A percentile compares a stretch with the other conserved stretches of the same genome.
Evolutionary conservation across 30 jellyfish, hydroid and myxozoan genomes (phyloP).

Genomic region (Pelagia noctiluca): DNA sequence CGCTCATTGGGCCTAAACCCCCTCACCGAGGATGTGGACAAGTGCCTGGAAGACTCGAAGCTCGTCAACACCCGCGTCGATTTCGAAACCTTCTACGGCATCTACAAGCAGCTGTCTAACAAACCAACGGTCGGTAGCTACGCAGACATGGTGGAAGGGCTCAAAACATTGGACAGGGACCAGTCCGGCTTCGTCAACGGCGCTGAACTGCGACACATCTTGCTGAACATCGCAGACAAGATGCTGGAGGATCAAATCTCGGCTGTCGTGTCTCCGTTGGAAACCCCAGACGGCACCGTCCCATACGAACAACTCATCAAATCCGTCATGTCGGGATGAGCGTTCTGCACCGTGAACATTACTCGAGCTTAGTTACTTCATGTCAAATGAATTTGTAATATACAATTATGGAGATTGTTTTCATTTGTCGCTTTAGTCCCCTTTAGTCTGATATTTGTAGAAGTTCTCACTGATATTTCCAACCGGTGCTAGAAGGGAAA

Average conservation of each 20-base stretch:
- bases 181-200: constrained; percentile 72
- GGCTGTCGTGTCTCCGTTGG: constrained; percentile 64
- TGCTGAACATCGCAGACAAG: constrained; percentile 84
- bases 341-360: neutral
- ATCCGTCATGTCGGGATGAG: constrained; percentile 68
- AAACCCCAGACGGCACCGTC: constrained; percentile 75
- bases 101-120: constrained; percentile 62
- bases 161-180: constrained; percentile 89
- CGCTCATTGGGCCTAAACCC: constrained; percentile 93
- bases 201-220: constrained; percentile 85
- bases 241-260: constrained; percentile 89
- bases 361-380: neutral
- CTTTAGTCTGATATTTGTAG: too few relatives aligned
- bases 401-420: too few relatives aligned
- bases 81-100: constrained; percentile 76
- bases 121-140: constrained; percentile 80
- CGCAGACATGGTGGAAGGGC: constrained; percentile 94
- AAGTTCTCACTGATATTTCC: too few relatives aligned
- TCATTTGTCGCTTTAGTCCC: too few relatives aligned
- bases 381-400: neutral
- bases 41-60: constrained; percentile 75
- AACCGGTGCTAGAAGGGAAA: too few relatives aligned
- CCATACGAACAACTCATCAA: constrained; percentile 77
- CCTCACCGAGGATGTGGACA: constrained; percentile 62
- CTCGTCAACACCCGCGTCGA: constrained; percentile 79